Base-by-base conservation (phyloP, 2,888 invertebrate genomes). In the Caenorhabditis sp. region DNA sequence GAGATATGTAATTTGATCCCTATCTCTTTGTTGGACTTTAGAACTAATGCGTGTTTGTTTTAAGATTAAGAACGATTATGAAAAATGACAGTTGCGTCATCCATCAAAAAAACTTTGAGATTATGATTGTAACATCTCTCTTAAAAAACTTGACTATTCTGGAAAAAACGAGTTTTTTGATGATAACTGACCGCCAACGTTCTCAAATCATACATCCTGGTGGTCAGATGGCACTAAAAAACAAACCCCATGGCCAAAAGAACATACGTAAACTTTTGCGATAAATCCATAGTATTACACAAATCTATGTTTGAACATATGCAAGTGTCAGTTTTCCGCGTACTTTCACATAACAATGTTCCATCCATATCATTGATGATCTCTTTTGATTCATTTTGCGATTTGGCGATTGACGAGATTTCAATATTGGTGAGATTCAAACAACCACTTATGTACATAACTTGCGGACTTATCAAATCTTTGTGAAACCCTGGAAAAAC, bases 401-500 rank as follows among this genome's bases (percentile, higher is more conserved):
- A 7, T 12, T 3, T 14, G 3, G 10, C 43, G 14, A 43, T 43
- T 12, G 43, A 43, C 2, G 43, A 43, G 14, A 10, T 10, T 14
- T 43, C 43, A 3, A 14, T 10, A 43, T 8, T 36, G 23, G 72
- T 72, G n/a, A 72, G 27, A 52, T 72, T 72, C 50, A 72, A 43
- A 36, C 72, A 72, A 26, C 72, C 72, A 21, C 72, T 72, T 1
- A 67, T 72, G 59, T 72, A 72, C 72, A 72, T 72, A 0, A 64
- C 61, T 4, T 64, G 64, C 20, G 67, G 70, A 0, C 59, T 27
- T 5, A 43, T 49, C n/a, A 58, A 38, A 3, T 63, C 62, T 52
- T 72, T 72, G 54, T 72, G 67, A n/a, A 72, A 64, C 56, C 67
- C 72, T 72, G 43, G 20, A n/a, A n/a, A n/a, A 52, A 7, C 10